Conservation (phyloP, 2,113 vertebrate species). For the Piliocolobus tephrosceles region DNA sequence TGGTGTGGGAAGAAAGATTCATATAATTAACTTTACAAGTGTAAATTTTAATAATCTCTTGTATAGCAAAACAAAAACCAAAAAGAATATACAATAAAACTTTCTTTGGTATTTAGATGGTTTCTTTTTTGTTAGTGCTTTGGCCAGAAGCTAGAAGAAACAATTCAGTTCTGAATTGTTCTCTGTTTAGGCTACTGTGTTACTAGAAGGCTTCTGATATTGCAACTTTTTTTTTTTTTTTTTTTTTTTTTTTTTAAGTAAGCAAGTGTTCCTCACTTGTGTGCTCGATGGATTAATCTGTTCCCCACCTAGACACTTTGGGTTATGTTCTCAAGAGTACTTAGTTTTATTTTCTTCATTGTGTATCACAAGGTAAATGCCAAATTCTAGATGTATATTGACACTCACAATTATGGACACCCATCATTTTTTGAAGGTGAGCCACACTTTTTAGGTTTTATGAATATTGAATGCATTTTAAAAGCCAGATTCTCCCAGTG, state of each 20-base stretch:
- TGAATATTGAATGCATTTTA: background rate
- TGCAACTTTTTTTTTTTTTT: background rate
- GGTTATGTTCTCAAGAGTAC: background rate
- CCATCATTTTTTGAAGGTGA: background rate
- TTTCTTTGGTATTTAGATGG: background rate
- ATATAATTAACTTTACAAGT: background rate
- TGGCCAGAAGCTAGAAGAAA: background rate
- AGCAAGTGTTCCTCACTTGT: background rate
- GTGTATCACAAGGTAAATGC: background rate
- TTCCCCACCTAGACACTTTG: background rate
- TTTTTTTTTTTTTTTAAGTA: too few species aligned
- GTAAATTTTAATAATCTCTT: conserved; percentile 15
- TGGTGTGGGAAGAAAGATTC: background rate
- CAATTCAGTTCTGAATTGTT: background rate
- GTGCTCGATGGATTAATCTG: background rate
- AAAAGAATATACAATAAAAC: background rate
- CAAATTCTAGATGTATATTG: background rate
- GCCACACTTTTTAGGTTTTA: background rate
- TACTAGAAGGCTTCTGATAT: background rate
- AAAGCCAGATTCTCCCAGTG: background rate
- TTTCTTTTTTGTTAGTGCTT: background rate
- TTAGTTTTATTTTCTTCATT: background rate
- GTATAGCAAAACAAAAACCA: background rate
- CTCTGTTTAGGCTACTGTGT: background rate
- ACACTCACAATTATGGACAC: background rate